Conservation (phyloP, 2,888 invertebrate genomes). For the Scaptomyza caliginosa region DNA sequence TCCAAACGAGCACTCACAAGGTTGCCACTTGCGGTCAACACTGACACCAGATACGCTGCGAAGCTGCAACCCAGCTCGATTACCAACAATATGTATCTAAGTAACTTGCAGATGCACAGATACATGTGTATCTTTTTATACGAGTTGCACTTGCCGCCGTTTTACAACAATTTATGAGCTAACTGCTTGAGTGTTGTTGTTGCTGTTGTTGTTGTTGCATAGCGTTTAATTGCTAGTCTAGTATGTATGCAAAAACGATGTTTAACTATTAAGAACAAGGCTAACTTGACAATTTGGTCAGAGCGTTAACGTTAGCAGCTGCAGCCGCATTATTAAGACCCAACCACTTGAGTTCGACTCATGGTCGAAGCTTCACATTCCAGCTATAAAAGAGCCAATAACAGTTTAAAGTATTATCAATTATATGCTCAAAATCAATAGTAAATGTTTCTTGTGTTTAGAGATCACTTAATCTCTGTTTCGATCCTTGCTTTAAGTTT, state of each 20-base stretch:
- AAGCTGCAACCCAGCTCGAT: conserved; percentile 13
- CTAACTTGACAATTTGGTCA: conserved; percentile 54
- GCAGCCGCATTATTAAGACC: conserved; percentile 22
- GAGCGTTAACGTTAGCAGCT: conserved; percentile 5
- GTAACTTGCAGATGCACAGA: conserved; percentile 52
- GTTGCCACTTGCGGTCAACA: conserved; percentile 62
- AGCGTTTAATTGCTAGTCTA: conserved; percentile 62
- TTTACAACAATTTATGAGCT: conserved; percentile 38
- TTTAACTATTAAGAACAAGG: conserved; percentile 73
- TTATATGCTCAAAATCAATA: no score
- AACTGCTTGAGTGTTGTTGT: not conserved
- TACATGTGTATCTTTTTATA: conserved; percentile 10
- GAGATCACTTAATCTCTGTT: no score
- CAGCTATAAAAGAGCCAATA: not conserved
- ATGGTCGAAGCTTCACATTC: conserved; percentile 36
- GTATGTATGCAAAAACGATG: conserved; percentile 58
- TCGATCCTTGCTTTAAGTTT: no score
- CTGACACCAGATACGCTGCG: conserved; percentile 58
- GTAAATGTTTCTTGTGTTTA: no score
- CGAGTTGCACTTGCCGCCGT: conserved; percentile 31
- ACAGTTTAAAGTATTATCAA: not conserved
- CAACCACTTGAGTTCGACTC: conserved; percentile 22
- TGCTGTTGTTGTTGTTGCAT: not conserved
- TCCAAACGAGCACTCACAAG: conserved; percentile 44
- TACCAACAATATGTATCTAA: conserved; percentile 3